Percentiles rank a stretch among this genome's conserved stretches.
Conservation (phyloP, 2,797 vertebrate genomes). For the Hemitrygon akajei region DNA sequence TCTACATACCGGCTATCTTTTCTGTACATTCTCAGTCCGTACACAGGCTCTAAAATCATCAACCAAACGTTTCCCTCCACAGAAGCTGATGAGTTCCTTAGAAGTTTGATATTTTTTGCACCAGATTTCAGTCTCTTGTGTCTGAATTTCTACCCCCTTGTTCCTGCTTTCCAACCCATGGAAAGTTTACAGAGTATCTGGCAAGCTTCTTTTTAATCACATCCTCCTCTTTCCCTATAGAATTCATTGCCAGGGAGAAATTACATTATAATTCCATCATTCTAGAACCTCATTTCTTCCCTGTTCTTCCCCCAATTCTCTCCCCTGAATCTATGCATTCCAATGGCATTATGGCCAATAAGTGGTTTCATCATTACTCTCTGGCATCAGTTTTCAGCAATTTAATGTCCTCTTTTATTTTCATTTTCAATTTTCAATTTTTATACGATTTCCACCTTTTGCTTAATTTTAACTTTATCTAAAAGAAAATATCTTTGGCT, state of each 20-base stretch:
- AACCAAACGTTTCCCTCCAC: no score
- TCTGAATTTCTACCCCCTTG: background rate
- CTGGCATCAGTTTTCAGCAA: background rate
- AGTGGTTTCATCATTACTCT: background rate
- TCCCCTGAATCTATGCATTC: background rate
- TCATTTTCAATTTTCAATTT: background rate
- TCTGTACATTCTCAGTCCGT: no score
- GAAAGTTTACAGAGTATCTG: background rate
- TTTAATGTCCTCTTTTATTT: background rate
- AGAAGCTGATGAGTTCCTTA: no score
- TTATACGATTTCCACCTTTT: background rate
- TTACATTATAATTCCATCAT: background rate
- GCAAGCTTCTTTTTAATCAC: background rate
- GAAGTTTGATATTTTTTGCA: no score
- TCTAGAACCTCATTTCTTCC: background rate
- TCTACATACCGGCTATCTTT: no score
- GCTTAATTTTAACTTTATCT: background rate
- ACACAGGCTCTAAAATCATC: no score
- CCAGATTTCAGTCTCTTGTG: no score
- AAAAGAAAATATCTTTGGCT: background rate
- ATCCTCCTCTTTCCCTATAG: background rate
- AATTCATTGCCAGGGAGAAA: background rate
- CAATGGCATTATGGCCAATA: background rate
- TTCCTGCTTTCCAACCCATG: background rate
- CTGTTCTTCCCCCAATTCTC: no score